A percentile compares a stretch with the other conserved stretches of the same genome.
Evolutionary conservation across 92 coral and sea anemone genomes (phyloP).

Genomic region (Pocillopora meandrina): DNA sequence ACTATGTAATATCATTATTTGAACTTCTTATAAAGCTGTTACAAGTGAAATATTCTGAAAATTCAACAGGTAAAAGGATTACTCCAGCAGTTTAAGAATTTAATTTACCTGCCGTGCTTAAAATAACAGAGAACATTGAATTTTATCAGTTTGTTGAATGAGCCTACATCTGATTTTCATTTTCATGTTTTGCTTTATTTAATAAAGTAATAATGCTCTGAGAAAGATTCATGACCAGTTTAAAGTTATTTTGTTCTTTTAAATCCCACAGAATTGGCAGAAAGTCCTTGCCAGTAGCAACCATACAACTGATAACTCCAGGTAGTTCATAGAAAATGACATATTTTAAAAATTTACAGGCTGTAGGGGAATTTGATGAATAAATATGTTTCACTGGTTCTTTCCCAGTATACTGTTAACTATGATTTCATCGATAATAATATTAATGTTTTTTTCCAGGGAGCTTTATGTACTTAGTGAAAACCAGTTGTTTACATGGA

Average conservation of each 20-base stretch:
- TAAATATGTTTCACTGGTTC: not conserved
- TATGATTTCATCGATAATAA: not conserved
- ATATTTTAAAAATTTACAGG: not conserved
- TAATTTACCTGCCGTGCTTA: too few relatives aligned
- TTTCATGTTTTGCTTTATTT: too few relatives aligned
- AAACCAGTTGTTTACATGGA: constrained; percentile 85
- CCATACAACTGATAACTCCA: constrained; percentile 48
- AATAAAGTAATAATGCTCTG: too few relatives aligned
- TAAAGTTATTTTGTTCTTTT: not conserved
- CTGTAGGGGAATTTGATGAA: not conserved
- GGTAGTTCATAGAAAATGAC: constrained; percentile 21
- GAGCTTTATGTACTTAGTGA: constrained; percentile 78
- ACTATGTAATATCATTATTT: too few relatives aligned
- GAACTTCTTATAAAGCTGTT: too few relatives aligned
- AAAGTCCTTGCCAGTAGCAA: constrained; percentile 64
- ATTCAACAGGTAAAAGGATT: too few relatives aligned
- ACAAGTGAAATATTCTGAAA: too few relatives aligned
- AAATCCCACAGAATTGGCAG: constrained; percentile 54
- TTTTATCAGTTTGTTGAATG: too few relatives aligned
- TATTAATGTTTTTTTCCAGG: constrained; percentile 40
- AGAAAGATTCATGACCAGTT: too few relatives aligned
- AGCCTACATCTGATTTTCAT: too few relatives aligned
- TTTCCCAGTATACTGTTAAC: not conserved
- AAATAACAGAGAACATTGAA: too few relatives aligned
- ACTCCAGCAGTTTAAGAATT: too few relatives aligned